Evolutionary conservation across 2,797 vertebrate species (phyloP), one percentile per base, ranked within the genome.

Genomic region (Brachymystax lenok): DNA sequence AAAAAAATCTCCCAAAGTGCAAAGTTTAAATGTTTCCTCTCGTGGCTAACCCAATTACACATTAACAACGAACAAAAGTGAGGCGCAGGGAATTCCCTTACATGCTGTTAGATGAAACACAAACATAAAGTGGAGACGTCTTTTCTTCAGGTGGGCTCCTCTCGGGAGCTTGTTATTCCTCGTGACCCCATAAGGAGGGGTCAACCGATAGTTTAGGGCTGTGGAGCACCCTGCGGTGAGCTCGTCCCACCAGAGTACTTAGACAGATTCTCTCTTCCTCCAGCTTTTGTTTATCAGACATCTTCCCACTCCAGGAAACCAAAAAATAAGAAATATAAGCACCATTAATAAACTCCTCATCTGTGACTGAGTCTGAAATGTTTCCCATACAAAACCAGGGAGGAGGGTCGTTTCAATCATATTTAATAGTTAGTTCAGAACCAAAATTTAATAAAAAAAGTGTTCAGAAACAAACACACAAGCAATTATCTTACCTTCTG

Each of bases 141-240:
- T 86, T 85, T 83, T 81, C 76, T 33, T n/a, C 51, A 71, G 64
- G 50, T 66, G 72, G 76, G 59, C 13, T 33, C 82, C 91, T 90
- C 88, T 72, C 0, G 86, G 87, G 92, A 91, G 84, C 89, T 92
- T 80, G 83, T 92, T 93, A 91, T 83, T 83, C 70, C 24, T 74
- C 68, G 51, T 46, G 79, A 77, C 72, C 80, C 84, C 7, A 19
- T 50, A 71, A 84, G 84, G 83, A 81, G 80, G 80, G 88, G 89
- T 88, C 87, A 89, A 89, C 78, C 80, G 74, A 76, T 81, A 74
- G 85, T 90, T 90, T 87, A 77, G 80, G 80, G 40, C 77, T 82
- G 64, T 5, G 33, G 12, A 54, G 79, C 78, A 74, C 81, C 89
- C 85, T 14, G 85, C 46, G 69, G 86, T 27, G 86, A 89, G 86